Conservation (phyloP, 2,888 invertebrate species). For the Mesorhabditis sp. region DNA sequence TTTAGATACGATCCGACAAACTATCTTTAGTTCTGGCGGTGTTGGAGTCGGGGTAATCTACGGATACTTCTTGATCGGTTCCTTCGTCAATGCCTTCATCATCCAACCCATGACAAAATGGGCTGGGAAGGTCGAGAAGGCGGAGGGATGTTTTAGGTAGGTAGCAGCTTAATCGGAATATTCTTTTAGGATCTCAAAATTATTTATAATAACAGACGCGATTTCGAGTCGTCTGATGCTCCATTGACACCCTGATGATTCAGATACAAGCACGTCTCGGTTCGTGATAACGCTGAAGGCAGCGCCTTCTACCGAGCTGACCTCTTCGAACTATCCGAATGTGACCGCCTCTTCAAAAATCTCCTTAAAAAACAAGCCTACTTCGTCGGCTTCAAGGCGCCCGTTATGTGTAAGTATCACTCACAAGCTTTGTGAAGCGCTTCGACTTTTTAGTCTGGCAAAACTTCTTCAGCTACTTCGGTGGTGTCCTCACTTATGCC, state of each 20-base stretch:
- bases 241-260: constrained; percentile 8
- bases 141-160: constrained; percentile 66
- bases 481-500: constrained; percentile 64
- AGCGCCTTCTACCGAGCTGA: constrained; percentile 34
- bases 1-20: neutral
- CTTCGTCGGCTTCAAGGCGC: constrained; percentile 33
- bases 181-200: no score
- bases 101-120: constrained; percentile 64
- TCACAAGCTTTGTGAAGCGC: neutral
- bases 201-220: no score
- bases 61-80: constrained; percentile 64
- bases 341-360: constrained; percentile 49
- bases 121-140: constrained; percentile 63
- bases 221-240: neutral
- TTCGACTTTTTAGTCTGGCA: constrained; percentile 59
- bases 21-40: constrained; percentile 62
- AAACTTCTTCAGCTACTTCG: constrained; percentile 63
- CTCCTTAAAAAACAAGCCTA: constrained; percentile 58
- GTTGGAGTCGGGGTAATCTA: constrained; percentile 64
- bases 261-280: constrained; percentile 48
- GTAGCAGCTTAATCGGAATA: constrained; percentile 10
- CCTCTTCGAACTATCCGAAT: constrained; percentile 43
- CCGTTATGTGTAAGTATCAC: constrained; percentile 29
- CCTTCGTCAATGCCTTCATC: constrained; percentile 63
- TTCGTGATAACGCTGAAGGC: constrained; percentile 44